phyloP scores from a whole-genome alignment of 2,797 vertebrate species.

The Thripadectes ignobilis region DNA sequence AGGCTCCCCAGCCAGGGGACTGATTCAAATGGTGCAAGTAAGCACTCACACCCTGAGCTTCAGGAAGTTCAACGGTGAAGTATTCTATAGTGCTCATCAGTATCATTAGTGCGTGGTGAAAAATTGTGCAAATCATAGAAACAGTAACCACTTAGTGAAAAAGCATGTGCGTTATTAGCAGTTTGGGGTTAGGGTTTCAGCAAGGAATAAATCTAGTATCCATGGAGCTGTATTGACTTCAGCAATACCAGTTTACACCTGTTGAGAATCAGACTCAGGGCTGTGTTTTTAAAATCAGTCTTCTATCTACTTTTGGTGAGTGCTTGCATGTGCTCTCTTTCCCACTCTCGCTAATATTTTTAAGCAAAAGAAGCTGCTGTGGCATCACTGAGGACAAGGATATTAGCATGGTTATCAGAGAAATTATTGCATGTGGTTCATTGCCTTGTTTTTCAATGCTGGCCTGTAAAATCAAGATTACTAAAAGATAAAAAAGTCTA shows the following conservation, averaged over 20 bases:
- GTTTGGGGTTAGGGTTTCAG: not conserved
- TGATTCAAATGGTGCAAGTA: not conserved
- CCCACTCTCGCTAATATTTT: not conserved
- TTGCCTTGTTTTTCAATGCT: conserved; percentile 10
- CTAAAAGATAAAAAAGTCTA: not conserved
- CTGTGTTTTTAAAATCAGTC: not conserved
- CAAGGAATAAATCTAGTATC: not conserved
- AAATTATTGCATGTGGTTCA: not conserved
- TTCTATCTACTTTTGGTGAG: not conserved
- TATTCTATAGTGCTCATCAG: not conserved
- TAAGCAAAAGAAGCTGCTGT: not conserved
- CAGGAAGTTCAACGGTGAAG: not conserved
- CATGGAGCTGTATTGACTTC: not conserved
- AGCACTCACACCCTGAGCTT: not conserved
- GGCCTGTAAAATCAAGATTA: conserved; percentile 39
- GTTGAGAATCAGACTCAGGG: not conserved
- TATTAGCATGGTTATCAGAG: not conserved
- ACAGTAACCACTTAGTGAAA: not conserved
- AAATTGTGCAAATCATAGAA: not conserved
- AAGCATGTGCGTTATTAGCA: not conserved
- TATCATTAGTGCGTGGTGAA: not conserved
- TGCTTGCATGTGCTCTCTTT: not conserved
- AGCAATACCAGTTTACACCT: not conserved
- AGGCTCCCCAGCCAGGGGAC: not conserved
- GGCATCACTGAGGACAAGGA: not conserved